These are phyloP conservation scores for Ardeotis arabs DNA, from an alignment of 2,113 vertebrate species.

Conservation along the genomic window DNA sequence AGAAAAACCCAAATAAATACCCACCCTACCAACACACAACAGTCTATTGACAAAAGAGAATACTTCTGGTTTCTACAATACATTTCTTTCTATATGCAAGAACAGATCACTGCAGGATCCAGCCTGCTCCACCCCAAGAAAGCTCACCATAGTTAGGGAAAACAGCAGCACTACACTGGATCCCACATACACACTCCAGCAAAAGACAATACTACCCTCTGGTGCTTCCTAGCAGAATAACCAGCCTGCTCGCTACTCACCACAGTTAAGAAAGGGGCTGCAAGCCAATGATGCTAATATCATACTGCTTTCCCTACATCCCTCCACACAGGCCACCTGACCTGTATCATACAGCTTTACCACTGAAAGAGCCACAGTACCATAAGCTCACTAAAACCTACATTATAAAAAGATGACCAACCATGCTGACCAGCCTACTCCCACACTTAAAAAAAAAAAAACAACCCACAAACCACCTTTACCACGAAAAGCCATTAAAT, in stretches of 20 bases:
- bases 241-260: too few relatives aligned
- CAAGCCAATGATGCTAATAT: rapidly evolving
- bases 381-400: rapidly evolving
- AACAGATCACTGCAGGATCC: not conserved
- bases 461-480: not conserved
- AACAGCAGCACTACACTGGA: rapidly evolving
- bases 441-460: rapidly evolving
- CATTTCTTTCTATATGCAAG: rapidly evolving
- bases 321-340: rapidly evolving
- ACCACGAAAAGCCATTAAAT: rapidly evolving
- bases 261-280: rapidly evolving
- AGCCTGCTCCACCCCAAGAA: not conserved
- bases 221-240: not conserved
- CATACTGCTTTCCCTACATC: rapidly evolving
- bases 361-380: rapidly evolving
- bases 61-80: rapidly evolving
- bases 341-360: rapidly evolving
- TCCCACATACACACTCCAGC: rapidly evolving
- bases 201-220: not conserved
- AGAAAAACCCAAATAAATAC: not conserved
- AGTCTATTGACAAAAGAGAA: not conserved
- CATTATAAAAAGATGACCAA: rapidly evolving
- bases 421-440: rapidly evolving
- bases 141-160: rapidly evolving
- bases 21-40: not conserved